These are phyloP conservation scores for Meandrina meandrites DNA, from an alignment of 92 coral and sea anemone genomes.

Conservation along the genomic window DNA sequence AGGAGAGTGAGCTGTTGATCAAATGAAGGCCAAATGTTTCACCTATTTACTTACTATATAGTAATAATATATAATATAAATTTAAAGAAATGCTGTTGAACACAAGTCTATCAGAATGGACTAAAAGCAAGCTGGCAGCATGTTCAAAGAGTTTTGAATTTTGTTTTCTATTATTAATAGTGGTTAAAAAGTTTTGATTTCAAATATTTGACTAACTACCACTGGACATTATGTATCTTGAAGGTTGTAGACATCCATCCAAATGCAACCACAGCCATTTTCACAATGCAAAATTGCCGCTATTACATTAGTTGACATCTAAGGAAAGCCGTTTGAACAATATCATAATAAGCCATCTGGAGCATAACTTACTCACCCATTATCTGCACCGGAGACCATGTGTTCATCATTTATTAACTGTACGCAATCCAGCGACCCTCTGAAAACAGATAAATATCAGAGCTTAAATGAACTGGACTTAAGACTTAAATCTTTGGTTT, in stretches of 20 bases:
- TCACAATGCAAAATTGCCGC: too few species aligned
- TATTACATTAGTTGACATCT: too few species aligned
- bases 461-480: too few species aligned
- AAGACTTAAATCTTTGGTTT: too few species aligned
- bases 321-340: too few species aligned
- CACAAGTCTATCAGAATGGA: too few species aligned
- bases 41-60: too few species aligned
- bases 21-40: not conserved
- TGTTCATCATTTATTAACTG: constrained; percentile 85
- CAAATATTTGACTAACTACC: too few species aligned
- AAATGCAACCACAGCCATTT: not conserved
- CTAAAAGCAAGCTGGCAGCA: not conserved
- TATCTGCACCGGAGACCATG: constrained; percentile 93
- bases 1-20: constrained; percentile 71
- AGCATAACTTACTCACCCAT: constrained; percentile 68
- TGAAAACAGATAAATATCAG: not conserved
- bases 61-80: too few species aligned
- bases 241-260: not conserved
- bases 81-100: too few species aligned
- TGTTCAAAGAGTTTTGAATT: not conserved
- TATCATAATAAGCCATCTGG: too few species aligned
- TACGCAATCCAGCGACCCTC: constrained; percentile 88
- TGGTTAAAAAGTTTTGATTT: not conserved
- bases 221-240: not conserved
- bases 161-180: not conserved